Evolutionary conservation across 2,888 invertebrate species (phyloP).

Genomic region (Callinectes sapidus): DNA sequence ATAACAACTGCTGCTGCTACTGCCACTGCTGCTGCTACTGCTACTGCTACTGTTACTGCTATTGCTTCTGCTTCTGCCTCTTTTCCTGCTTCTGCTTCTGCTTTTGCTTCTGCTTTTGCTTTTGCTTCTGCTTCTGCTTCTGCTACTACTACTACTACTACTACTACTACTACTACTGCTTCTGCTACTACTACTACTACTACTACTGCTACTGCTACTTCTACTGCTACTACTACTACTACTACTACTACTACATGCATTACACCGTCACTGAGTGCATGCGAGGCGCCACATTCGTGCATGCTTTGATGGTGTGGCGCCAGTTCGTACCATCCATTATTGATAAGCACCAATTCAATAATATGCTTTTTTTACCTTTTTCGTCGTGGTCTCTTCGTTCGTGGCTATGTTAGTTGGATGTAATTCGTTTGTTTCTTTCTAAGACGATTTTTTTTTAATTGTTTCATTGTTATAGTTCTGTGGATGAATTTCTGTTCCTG

Average conservation of each 20-base stretch:
- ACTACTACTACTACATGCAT: background rate
- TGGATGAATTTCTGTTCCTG: background rate
- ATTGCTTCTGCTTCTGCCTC: background rate
- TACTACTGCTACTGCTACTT: background rate
- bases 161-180: background rate
- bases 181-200: background rate
- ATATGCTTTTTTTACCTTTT: background rate
- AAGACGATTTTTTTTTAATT: background rate
- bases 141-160: background rate
- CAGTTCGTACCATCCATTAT: background rate
- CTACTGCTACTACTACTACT: conserved; percentile 6
- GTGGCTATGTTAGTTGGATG: too few relatives aligned
- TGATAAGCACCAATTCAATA: background rate
- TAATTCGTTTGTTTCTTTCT: background rate
- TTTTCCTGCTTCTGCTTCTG: too few relatives aligned
- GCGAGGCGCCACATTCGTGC: background rate
- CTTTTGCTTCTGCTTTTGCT: too few relatives aligned
- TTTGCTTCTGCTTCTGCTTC: background rate
- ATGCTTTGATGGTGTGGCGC: background rate
- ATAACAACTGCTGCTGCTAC: background rate
- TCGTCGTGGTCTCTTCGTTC: background rate
- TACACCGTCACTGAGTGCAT: background rate
- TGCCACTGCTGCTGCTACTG: background rate
- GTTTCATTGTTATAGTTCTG: background rate
- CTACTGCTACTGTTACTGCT: background rate